phyloP scores from a whole-genome alignment of 2,113 vertebrate genomes.

The Cavia aperea region DNA sequence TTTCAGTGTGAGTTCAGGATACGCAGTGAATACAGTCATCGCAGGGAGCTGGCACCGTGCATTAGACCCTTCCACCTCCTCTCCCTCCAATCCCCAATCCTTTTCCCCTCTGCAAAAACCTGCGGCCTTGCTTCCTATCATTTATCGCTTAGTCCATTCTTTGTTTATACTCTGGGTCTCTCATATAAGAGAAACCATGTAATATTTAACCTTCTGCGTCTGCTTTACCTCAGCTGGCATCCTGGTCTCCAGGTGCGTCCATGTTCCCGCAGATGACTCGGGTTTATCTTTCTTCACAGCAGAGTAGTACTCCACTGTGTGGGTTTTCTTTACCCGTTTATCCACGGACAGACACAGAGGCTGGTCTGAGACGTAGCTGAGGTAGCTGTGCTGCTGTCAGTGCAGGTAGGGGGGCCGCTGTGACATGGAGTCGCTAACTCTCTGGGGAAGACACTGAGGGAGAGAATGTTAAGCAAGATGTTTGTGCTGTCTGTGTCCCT shows the following conservation, averaged over 20 bases:
- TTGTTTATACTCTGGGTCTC: neutral
- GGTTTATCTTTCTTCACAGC: neutral
- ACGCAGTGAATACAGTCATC: neutral
- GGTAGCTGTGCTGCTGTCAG: neutral
- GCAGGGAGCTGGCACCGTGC: neutral
- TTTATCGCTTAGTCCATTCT: neutral
- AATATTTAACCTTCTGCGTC: neutral
- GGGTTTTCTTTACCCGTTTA: neutral
- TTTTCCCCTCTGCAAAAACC: neutral
- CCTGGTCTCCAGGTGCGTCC: neutral
- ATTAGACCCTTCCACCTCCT: neutral
- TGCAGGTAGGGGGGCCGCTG: neutral
- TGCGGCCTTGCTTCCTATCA: neutral
- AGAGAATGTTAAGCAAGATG: neutral
- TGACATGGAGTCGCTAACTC: neutral
- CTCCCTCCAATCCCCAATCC: neutral
- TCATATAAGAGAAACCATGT: neutral
- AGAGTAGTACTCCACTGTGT: neutral
- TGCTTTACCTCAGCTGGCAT: neutral
- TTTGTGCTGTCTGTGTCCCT: neutral
- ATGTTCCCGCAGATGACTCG: neutral
- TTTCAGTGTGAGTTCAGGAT: neutral
- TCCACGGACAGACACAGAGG: neutral
- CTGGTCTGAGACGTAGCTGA: neutral
- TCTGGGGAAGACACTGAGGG: neutral